These are phyloP conservation scores for Caenorhabditis sinica DNA, from an alignment of 2,888 invertebrate species.

Conservation along the genomic window DNA sequence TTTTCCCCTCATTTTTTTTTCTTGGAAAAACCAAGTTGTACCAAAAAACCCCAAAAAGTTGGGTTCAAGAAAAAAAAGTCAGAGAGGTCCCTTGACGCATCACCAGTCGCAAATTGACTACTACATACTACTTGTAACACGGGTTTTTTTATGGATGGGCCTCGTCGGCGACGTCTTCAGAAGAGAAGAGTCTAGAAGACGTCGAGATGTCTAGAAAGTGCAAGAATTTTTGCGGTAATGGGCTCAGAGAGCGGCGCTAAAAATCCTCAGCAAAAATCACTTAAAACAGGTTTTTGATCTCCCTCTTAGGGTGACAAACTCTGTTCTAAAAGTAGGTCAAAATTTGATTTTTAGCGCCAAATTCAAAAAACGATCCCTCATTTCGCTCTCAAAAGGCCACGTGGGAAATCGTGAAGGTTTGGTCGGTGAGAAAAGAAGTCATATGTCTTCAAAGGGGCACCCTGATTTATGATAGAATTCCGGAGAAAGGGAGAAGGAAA, in stretches of 20 bases:
- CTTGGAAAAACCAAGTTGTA: conserved; percentile 18
- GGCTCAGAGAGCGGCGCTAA: neutral
- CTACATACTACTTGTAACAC: conserved; percentile 39
- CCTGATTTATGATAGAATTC: conserved; percentile 53
- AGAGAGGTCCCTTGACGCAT: conserved; percentile 50
- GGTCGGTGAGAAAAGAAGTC: conserved; percentile 51
- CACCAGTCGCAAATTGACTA: conserved; percentile 53
- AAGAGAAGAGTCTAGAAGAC: neutral
- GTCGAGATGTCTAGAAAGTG: neutral
- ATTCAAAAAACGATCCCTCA: conserved; percentile 8
- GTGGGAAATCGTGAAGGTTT: conserved; percentile 46
- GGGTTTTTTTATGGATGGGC: conserved; percentile 40
- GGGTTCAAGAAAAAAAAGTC: neutral
- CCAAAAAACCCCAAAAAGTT: neutral
- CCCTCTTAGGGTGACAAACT: neutral
- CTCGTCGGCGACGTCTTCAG: neutral
- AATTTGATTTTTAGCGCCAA: too few relatives aligned
- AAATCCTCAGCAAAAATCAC: too few relatives aligned
- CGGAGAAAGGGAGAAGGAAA: neutral
- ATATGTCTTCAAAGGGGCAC: conserved; percentile 27
- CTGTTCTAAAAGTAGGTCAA: too few relatives aligned
- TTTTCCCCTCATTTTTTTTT: too few relatives aligned
- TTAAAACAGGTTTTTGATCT: too few relatives aligned
- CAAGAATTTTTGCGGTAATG: neutral
- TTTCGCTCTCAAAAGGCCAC: conserved; percentile 27